Evolutionary conservation across 2,113 vertebrate genomes (phyloP).

Genomic region (Orcinus orca): DNA sequence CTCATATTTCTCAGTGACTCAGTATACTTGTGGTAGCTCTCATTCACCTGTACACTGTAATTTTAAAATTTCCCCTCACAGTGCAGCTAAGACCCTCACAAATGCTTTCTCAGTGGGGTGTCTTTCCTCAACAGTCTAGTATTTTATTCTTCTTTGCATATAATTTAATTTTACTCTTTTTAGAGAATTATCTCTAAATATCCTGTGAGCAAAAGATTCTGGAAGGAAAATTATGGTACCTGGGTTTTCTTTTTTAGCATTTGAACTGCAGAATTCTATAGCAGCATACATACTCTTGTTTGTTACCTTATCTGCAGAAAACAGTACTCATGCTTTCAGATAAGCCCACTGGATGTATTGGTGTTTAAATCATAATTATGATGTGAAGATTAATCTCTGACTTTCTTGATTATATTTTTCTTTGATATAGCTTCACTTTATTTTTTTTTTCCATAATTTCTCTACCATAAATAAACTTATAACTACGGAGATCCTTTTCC

Average conservation of each 20-base stretch:
- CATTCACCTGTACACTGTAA: background rate
- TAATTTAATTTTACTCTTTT: constrained; percentile 58
- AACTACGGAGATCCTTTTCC: background rate
- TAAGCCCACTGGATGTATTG: background rate
- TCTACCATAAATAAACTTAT: background rate
- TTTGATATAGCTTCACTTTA: background rate
- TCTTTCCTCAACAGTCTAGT: background rate
- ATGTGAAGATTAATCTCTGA: constrained; percentile 33
- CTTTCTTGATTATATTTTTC: constrained; percentile 22
- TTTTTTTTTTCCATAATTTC: background rate
- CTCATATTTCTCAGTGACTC: background rate
- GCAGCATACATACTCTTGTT: background rate
- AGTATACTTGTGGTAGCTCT: background rate
- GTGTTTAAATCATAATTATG: constrained; percentile 37
- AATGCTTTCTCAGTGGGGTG: constrained; percentile 7
- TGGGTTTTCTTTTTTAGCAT: constrained; percentile 35
- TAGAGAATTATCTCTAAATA: constrained; percentile 43
- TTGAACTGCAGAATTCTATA: constrained; percentile 35
- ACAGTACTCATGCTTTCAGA: background rate
- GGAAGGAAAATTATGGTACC: background rate
- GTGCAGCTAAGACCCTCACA: background rate
- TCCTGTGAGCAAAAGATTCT: background rate
- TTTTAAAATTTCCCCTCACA: background rate
- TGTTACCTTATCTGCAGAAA: constrained; percentile 45
- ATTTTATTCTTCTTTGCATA: constrained; percentile 38